Conservation (phyloP, 2,797 vertebrate genomes). For the Peromyscus attwateri region DNA sequence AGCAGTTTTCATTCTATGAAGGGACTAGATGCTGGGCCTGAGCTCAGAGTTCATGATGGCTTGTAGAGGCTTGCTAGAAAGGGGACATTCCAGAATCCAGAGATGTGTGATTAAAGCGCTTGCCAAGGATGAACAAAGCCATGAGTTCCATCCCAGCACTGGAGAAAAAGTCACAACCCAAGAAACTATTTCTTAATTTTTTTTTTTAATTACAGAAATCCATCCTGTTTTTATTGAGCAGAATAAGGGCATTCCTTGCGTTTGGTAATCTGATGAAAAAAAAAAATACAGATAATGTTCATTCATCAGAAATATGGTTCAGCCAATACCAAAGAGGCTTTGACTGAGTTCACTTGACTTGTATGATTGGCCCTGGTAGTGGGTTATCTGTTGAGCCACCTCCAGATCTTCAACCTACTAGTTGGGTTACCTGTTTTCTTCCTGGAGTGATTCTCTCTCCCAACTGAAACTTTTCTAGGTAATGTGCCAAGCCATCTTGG, state of each 20-base stretch:
- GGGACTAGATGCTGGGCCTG: neutral
- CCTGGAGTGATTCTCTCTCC: slow-evolving; percentile 12
- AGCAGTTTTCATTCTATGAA: neutral
- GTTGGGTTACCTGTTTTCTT: neutral
- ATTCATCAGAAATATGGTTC: slow-evolving; percentile 41
- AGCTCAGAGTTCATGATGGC: neutral
- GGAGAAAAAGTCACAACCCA: slow-evolving; percentile 44
- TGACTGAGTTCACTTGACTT: slow-evolving; percentile 48
- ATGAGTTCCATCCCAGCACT: neutral
- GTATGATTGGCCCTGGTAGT: neutral
- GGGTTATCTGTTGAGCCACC: neutral
- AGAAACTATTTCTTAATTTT: slow-evolving; percentile 1
- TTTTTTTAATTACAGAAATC: neutral
- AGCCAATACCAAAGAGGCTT: slow-evolving; percentile 64
- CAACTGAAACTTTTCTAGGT: neutral
- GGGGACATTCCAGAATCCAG: neutral
- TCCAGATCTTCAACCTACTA: neutral
- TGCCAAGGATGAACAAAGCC: neutral
- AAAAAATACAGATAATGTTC: slow-evolving; percentile 45
- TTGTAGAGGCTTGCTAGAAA: slow-evolving; percentile 44
- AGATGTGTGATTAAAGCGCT: too few relatives aligned
- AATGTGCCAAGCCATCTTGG: slow-evolving; percentile 22
- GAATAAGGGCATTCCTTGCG: slow-evolving; percentile 68
- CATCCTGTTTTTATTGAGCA: slow-evolving; percentile 56
- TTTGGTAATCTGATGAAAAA: slow-evolving; percentile 68